Conservation (phyloP, 2,888 invertebrate species). For the Philaethria dido region DNA sequence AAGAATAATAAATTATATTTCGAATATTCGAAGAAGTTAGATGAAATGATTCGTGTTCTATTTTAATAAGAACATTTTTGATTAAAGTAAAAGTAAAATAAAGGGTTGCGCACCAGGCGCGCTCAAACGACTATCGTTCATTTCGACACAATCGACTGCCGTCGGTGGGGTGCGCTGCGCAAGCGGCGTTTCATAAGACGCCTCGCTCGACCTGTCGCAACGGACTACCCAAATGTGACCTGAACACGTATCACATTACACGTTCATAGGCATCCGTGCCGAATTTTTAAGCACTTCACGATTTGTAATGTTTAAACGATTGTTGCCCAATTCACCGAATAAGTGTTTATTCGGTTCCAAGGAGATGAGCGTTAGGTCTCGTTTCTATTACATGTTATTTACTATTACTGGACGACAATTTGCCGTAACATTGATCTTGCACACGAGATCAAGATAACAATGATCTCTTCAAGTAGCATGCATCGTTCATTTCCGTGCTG, state of each 20-base stretch:
- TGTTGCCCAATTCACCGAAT: neutral
- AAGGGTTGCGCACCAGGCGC: constrained; percentile 63
- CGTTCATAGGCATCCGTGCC: constrained; percentile 58
- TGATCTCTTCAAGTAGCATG: constrained; percentile 15
- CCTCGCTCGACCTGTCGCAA: constrained; percentile 80
- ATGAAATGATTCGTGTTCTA: neutral
- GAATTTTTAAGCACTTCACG: constrained; percentile 46
- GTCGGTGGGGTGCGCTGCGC: constrained; percentile 67
- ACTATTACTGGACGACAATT: constrained; percentile 6
- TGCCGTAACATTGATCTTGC: constrained; percentile 39
- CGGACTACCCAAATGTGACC: constrained; percentile 81
- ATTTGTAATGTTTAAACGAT: constrained; percentile 7
- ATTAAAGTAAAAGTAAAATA: constrained; percentile 31
- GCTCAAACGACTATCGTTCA: constrained; percentile 63
- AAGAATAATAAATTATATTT: neutral
- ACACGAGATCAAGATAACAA: constrained; percentile 29
- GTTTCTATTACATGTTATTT: constrained; percentile 17
- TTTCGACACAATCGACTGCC: constrained; percentile 75
- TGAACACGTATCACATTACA: constrained; percentile 79
- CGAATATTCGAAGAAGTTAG: neutral
- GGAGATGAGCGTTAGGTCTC: neutral
- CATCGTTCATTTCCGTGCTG: constrained; percentile 25
- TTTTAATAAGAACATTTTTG: constrained; percentile 3
- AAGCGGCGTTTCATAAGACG: constrained; percentile 76
- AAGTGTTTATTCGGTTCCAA: neutral